Evolutionary conservation across 64 coral and sea anemone genomes (phyloP), one percentile per base, ranked within the genome.

Genomic region (Stichodactyla helianthus): DNA sequence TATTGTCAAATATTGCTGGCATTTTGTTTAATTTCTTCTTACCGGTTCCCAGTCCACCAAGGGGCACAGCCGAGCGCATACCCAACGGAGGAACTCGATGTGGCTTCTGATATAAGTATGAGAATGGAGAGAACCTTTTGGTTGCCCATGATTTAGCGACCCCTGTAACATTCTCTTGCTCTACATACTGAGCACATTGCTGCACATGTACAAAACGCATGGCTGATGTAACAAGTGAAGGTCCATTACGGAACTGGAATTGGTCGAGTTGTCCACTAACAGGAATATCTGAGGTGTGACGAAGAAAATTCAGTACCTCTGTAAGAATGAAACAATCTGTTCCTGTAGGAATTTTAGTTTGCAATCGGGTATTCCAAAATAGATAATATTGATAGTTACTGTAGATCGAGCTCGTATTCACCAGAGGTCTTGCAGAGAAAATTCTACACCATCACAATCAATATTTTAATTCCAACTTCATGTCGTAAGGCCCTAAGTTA

Each of bases 11-110:
- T 1, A 44, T 3, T 44, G 35, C 0, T n/a, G 8, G 18, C 62
- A n/a, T n/a, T 10, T 10, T 31, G 27, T 31, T 31, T 74, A n/a
- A 27, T 65, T n/a, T 20, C 22, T n/a, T 22, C 68, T 57, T 90
- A 96, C 94, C 94, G 83, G 94, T 96, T 13, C 94, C 94, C 85
- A 96, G 70, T 89, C 94, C 94, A 60, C 94, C 94, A 77, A 96
- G 91, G 27, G 94, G 94, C 27, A 96, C 91, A 55, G 94, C 94
- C 51, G 94, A 96, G 68, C 94, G 91, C 90, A 96, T 89, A 9
- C 94, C 94, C 23, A 96, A 88, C 19, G 94, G 91, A 71, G 94
- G 79, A 26, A 65, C 91, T 31, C 84, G 81, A 59, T 31, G 51
- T 15, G 90, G 84, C 57, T 77, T 64, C 85, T 90, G 91, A 84